These are phyloP conservation scores for Typhlomys cinereus DNA, from an alignment of 2,113 vertebrate genomes.

Conservation along the genomic window DNA sequence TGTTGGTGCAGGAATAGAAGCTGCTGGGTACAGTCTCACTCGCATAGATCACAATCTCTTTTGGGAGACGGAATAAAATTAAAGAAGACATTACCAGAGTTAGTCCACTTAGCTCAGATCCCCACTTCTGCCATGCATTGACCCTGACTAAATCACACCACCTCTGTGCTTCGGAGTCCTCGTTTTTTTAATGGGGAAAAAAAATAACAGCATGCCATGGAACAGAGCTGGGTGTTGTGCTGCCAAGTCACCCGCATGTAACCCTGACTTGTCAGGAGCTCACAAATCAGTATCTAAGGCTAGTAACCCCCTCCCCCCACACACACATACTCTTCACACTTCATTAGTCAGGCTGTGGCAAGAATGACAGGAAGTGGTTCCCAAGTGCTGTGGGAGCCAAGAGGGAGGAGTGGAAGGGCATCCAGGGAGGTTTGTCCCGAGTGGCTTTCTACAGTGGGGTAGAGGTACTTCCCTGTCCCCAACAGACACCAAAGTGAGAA, in stretches of 20 bases:
- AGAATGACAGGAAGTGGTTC: not conserved
- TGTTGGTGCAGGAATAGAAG: not conserved
- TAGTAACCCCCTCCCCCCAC: not conserved
- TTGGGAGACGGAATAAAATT: not conserved
- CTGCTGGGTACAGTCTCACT: too few relatives aligned
- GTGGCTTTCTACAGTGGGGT: not conserved
- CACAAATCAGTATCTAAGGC: not conserved
- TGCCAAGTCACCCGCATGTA: not conserved
- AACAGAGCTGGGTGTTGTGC: not conserved
- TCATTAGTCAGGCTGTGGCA: not conserved
- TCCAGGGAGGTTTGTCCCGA: not conserved
- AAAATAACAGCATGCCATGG: not conserved
- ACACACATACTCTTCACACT: not conserved
- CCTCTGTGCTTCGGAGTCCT: not conserved
- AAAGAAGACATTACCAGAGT: not conserved
- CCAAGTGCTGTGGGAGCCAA: not conserved
- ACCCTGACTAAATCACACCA: not conserved
- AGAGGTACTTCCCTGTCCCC: not conserved
- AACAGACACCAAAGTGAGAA: not conserved
- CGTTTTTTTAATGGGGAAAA: not conserved
- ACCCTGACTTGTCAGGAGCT: not conserved
- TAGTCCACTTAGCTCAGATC: not conserved
- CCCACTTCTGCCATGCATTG: not conserved
- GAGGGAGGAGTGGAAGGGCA: not conserved
- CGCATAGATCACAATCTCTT: not conserved